phyloP scores from a whole-genome alignment of 2,797 vertebrate genomes.

The Sebastes jordani region DNA sequence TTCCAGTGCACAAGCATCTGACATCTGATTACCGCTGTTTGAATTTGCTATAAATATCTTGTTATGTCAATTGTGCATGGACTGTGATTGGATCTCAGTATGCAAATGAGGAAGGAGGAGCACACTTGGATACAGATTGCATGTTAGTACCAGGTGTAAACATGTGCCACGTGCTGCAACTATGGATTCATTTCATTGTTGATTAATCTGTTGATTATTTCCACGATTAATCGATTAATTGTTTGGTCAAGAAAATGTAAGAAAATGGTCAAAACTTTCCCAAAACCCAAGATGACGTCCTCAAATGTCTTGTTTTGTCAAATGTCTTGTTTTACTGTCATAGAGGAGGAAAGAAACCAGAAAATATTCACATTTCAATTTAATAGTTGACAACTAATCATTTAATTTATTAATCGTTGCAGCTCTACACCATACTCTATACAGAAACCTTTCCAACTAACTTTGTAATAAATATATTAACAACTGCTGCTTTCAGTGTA shows the following conservation, averaged over 20 bases:
- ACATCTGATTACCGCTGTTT: neutral
- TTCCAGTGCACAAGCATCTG: neutral
- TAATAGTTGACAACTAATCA: no score
- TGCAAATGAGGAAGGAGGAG: neutral
- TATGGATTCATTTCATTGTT: no score
- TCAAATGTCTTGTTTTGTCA: no score
- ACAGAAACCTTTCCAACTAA: neutral
- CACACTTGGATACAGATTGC: neutral
- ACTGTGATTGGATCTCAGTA: neutral
- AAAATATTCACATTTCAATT: neutral
- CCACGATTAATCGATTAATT: no score
- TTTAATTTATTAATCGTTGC: no score
- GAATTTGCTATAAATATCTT: neutral
- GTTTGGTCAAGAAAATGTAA: no score
- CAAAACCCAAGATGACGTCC: no score
- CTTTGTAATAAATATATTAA: neutral
- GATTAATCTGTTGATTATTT: no score
- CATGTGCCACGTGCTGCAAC: no score
- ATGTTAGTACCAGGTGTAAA: neutral
- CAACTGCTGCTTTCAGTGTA: neutral
- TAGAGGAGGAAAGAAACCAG: no score
- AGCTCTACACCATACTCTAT: neutral
- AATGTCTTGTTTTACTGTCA: no score
- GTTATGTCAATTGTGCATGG: neutral
- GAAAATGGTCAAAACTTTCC: no score